Conservation (phyloP, 2,888 invertebrate genomes). For the Clivina fossor region DNA sequence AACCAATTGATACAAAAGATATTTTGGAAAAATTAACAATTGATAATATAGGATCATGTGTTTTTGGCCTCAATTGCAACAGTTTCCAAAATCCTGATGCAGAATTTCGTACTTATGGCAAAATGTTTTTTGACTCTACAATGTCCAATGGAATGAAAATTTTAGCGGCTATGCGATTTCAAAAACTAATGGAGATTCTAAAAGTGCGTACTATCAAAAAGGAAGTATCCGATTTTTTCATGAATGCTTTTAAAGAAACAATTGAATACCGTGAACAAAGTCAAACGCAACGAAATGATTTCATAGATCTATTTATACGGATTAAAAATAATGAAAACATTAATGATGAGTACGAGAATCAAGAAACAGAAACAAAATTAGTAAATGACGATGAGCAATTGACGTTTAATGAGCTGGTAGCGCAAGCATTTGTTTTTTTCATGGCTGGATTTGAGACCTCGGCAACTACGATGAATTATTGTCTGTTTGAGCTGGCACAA, state of each 20-base stretch:
- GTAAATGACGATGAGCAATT: too few species aligned
- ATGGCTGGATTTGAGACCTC: too few species aligned
- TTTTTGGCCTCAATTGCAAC: conserved; percentile 9
- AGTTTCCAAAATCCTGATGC: not conserved
- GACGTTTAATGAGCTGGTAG: too few species aligned
- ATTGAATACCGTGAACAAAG: not conserved
- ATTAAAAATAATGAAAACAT: conserved; percentile 2
- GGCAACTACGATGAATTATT: too few species aligned
- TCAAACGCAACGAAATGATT: not conserved
- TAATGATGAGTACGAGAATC: not conserved
- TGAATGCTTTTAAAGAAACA: not conserved
- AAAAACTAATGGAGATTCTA: not conserved
- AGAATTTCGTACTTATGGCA: not conserved
- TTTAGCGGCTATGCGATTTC: not conserved
- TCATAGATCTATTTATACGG: not conserved
- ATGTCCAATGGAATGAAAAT: not conserved
- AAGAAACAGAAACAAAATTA: too few species aligned
- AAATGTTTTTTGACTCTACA: not conserved
- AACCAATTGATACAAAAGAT: conserved; percentile 5
- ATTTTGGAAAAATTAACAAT: not conserved
- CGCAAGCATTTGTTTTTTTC: too few species aligned
- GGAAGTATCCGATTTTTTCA: not conserved
- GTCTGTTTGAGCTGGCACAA: too few species aligned
- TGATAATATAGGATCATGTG: conserved; percentile 9
- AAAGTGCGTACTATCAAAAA: not conserved